phyloP scores from a whole-genome alignment of 2,888 invertebrate genomes.

The Thera obeliscata region DNA sequence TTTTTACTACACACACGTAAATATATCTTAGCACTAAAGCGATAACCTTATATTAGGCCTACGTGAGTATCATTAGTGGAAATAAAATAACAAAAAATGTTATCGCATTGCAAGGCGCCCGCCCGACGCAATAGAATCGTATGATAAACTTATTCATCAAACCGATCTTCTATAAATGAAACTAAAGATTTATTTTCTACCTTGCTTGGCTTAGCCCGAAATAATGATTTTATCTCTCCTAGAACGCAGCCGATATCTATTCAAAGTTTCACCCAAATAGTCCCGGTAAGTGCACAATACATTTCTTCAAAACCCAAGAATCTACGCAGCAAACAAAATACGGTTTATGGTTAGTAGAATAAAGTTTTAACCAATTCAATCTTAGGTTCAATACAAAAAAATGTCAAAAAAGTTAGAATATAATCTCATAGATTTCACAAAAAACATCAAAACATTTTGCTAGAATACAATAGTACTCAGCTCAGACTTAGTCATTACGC shows the following conservation, averaged over 20 bases:
- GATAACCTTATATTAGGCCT: conserved; percentile 46
- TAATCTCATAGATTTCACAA: background rate
- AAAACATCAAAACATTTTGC: background rate
- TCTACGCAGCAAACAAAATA: background rate
- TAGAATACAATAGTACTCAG: conserved; percentile 6
- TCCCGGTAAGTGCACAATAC: no score
- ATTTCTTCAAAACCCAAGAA: no score
- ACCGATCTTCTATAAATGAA: background rate
- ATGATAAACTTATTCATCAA: conserved; percentile 23
- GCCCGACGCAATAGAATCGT: conserved; percentile 26
- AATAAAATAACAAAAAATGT: conserved; percentile 35
- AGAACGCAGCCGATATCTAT: background rate
- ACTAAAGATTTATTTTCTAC: background rate
- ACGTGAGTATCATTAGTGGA: conserved; percentile 49
- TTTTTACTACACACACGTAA: background rate
- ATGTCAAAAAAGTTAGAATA: background rate
- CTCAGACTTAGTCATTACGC: conserved; percentile 25
- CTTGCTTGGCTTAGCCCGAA: background rate
- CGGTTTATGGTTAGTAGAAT: background rate
- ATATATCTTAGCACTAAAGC: conserved; percentile 35
- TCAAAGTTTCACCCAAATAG: background rate
- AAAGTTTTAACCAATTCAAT: background rate
- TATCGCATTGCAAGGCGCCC: conserved; percentile 46
- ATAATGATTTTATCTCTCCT: no score
- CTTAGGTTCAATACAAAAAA: background rate